Percentiles rank a stretch among this genome's conserved stretches.
Conservation (phyloP, 1,140 invertebrate genomes). For the Chironomus striatipennis region DNA sequence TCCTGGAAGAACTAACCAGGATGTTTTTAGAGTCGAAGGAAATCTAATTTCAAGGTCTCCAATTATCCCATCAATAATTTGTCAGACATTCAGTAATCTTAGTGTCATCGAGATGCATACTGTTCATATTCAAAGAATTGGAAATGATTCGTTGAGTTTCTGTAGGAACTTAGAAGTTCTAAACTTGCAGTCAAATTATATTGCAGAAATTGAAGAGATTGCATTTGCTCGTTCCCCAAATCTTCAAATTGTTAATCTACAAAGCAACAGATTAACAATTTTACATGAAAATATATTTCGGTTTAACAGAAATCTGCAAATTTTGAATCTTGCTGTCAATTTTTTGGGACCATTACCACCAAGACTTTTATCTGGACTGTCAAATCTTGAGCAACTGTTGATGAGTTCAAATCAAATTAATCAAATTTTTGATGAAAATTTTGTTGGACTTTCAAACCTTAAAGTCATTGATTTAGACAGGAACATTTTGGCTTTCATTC, state of each 20-base stretch:
- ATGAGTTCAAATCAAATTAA: not conserved
- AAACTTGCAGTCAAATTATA: no score
- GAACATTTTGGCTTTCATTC: no score
- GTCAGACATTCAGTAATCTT: not conserved
- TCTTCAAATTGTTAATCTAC: not conserved
- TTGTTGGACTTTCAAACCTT: no score
- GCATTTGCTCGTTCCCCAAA: not conserved
- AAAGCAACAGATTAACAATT: not conserved
- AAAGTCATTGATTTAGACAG: no score
- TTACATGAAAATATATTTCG: not conserved
- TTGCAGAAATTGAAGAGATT: not conserved
- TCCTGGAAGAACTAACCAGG: not conserved
- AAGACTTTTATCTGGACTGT: not conserved
- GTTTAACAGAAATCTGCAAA: not conserved
- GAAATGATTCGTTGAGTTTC: no score
- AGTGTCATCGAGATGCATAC: not conserved
- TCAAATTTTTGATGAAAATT: no score
- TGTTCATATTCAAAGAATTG: not conserved
- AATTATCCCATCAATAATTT: not conserved
- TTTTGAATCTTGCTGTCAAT: not conserved
- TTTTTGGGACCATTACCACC: not conserved
- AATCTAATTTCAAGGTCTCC: not conserved
- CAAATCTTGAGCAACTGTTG: not conserved
- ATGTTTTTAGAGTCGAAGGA: not conserved
- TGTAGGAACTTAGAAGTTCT: no score